Evolutionary conservation across 2,888 invertebrate genomes (phyloP).

Genomic region (Piscicola geometra): DNA sequence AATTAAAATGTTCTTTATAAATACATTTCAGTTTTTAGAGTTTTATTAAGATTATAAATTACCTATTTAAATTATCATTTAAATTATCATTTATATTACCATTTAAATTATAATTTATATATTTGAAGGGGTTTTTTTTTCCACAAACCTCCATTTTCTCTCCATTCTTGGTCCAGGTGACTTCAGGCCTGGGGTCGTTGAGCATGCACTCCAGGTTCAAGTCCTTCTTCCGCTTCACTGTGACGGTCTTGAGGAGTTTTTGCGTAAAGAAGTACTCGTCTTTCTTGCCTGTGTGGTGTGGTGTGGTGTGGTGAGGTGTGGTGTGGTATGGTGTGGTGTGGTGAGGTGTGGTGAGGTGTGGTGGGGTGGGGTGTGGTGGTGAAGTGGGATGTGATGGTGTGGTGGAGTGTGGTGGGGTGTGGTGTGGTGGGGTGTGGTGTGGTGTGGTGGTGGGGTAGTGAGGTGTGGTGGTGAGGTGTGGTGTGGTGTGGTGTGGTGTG

Average conservation of each 20-base stretch:
- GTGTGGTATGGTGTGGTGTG: slow-evolving; percentile 24
- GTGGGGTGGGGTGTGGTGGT: slow-evolving; percentile 57
- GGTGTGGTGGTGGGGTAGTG: background rate
- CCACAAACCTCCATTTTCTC: slow-evolving; percentile 72
- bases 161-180: slow-evolving; percentile 86
- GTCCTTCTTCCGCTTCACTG: slow-evolving; percentile 85
- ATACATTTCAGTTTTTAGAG: too few species aligned
- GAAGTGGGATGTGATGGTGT: slow-evolving; percentile 57
- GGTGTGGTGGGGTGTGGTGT: slow-evolving; percentile 21
- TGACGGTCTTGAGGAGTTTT: slow-evolving; percentile 77
- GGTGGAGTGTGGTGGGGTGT: slow-evolving; percentile 17
- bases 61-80: too few species aligned
- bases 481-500: slow-evolving; percentile 21
- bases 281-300: slow-evolving; percentile 62
- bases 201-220: slow-evolving; percentile 85
- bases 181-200: slow-evolving; percentile 84
- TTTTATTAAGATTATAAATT: too few species aligned
- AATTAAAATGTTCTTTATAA: too few species aligned
- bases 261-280: slow-evolving; percentile 88
- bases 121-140: too few species aligned
- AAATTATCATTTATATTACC: too few species aligned
- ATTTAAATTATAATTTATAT: too few species aligned
- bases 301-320: slow-evolving; percentile 22
- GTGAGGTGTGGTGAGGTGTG: slow-evolving; percentile 19
- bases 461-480: slow-evolving; percentile 6